phyloP scores from a whole-genome alignment of 2,797 vertebrate species.

The Hoplostethus mediterraneus region DNA sequence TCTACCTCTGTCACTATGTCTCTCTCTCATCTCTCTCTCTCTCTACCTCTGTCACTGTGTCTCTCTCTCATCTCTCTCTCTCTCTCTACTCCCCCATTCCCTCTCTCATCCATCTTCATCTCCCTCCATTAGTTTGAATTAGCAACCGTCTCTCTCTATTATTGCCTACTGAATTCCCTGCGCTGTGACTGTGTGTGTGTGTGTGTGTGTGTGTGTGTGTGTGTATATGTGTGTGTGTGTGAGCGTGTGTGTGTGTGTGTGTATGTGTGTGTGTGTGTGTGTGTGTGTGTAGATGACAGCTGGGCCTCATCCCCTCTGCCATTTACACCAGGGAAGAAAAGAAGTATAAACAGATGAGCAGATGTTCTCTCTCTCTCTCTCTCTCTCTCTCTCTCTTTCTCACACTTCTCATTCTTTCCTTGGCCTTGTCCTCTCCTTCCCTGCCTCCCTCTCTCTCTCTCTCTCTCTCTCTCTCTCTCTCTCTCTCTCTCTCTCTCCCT shows the following conservation, averaged over 20 bases:
- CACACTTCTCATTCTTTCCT: no score
- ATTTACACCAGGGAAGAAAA: slow-evolving; percentile 79
- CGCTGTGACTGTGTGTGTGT: slow-evolving; percentile 33
- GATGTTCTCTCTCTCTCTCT: slow-evolving; percentile 74
- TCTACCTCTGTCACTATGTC: no score
- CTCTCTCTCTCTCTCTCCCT: no score
- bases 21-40: background rate
- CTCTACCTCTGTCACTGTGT: slow-evolving; percentile 34
- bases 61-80: slow-evolving; percentile 33
- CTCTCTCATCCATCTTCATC: slow-evolving; percentile 85
- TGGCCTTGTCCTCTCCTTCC: no score
- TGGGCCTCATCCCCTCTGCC: slow-evolving; percentile 77
- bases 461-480: no score
- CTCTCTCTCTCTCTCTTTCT: slow-evolving; percentile 23
- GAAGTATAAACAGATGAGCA: slow-evolving; percentile 81
- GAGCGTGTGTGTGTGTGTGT: slow-evolving; percentile 12
- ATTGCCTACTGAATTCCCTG: slow-evolving; percentile 77
- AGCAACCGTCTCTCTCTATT: slow-evolving; percentile 83
- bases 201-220: slow-evolving; percentile 31
- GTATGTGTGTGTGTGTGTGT: slow-evolving; percentile 17
- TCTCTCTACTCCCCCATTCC: slow-evolving; percentile 57
- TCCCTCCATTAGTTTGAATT: slow-evolving; percentile 84
- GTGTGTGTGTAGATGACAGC: slow-evolving; percentile 71
- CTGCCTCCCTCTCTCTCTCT: no score
- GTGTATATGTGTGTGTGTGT: slow-evolving; percentile 40